A percentile compares a stretch with the other conserved stretches of the same genome.
phyloP scores from a whole-genome alignment of 2,797 vertebrate species.

The Onychomys arenicola region DNA sequence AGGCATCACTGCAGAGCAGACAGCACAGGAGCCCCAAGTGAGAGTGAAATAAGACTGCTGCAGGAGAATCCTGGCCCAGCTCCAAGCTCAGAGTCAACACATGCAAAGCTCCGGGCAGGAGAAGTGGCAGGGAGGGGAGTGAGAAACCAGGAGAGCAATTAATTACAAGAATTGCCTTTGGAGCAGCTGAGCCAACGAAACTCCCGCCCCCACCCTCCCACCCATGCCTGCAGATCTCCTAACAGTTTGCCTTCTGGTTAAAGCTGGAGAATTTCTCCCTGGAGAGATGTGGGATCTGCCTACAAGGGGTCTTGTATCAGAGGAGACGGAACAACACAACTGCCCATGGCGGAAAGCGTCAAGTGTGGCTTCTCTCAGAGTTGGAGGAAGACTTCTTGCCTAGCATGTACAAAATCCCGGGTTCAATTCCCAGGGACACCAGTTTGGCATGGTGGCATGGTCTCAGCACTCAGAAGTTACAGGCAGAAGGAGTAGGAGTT shows the following conservation, averaged over 20 bases:
- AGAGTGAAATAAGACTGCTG: not conserved
- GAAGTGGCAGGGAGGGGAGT: not conserved
- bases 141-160: conserved; percentile 72
- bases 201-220: not conserved
- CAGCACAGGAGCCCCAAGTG: not conserved
- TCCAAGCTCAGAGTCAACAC: conserved; percentile 69
- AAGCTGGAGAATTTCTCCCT: conserved; percentile 57
- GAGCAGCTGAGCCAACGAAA: conserved; percentile 66
- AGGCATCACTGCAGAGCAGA: not conserved
- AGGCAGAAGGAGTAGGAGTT: not conserved
- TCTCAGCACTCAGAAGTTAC: too few species aligned
- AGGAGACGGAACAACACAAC: not conserved
- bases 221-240: conserved; percentile 24
- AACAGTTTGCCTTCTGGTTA: conserved; percentile 46
- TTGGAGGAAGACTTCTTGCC: not conserved
- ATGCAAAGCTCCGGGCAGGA: conserved; percentile 49
- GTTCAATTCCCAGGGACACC: not conserved
- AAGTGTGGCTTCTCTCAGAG: not conserved
- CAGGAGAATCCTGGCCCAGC: conserved; percentile 26
- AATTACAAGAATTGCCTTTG: conserved; percentile 67
- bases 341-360: not conserved
- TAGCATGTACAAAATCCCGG: not conserved
- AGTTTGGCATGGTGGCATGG: not conserved
- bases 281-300: not conserved
- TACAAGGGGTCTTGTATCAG: not conserved